Conservation (phyloP, 2,888 invertebrate species). For the Creontiades dilutus region DNA sequence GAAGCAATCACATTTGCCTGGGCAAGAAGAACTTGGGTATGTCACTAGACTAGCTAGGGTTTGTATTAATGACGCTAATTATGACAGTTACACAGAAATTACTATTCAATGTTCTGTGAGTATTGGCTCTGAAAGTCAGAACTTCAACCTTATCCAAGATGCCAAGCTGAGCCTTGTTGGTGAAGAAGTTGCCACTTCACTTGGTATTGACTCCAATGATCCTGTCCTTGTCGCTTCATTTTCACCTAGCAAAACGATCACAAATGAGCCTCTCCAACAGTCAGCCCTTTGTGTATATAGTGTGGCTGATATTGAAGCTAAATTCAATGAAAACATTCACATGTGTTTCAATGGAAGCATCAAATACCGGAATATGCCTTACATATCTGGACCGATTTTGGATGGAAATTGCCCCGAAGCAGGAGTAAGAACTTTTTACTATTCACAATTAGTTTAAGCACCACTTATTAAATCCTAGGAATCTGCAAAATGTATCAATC, state of each 20-base stretch:
- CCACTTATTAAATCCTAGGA: background rate
- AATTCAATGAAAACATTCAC: constrained; percentile 97
- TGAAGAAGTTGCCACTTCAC: constrained; percentile 88
- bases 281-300: constrained; percentile 97
- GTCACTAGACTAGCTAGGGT: constrained; percentile 93
- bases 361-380: constrained; percentile 94
- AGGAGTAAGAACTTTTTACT: constrained; percentile 81
- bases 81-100: constrained; percentile 98
- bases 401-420: constrained; percentile 94
- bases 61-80: constrained; percentile 96
- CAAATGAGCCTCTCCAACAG: constrained; percentile 88
- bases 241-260: constrained; percentile 92
- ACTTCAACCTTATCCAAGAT: constrained; percentile 95
- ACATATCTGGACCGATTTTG: constrained; percentile 93
- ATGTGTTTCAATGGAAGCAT: constrained; percentile 98
- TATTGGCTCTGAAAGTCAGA: constrained; percentile 81
- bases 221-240: constrained; percentile 93
- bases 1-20: constrained; percentile 92
- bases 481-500: too few relatives aligned
- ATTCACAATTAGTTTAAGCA: background rate
- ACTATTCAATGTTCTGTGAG: constrained; percentile 91
- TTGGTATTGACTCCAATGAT: constrained; percentile 89
- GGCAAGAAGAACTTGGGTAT: constrained; percentile 93
- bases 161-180: constrained; percentile 93
- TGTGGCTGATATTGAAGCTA: constrained; percentile 92